phyloP scores from a whole-genome alignment of 2,797 vertebrate species.

The Hippocampus kuda region DNA sequence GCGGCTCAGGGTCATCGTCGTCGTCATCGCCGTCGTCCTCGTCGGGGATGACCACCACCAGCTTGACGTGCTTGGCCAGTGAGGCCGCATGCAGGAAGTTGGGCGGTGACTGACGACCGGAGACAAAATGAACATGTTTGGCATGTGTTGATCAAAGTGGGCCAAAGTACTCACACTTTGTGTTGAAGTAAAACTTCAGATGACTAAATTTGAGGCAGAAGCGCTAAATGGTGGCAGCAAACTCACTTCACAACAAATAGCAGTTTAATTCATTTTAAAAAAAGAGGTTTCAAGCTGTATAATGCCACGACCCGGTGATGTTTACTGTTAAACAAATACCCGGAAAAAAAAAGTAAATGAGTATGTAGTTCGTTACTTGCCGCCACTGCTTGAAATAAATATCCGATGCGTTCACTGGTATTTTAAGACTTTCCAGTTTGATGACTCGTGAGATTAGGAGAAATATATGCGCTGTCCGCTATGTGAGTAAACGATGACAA shows the following conservation, averaged over 20 bases:
- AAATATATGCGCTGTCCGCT: neutral
- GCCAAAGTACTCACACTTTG: neutral
- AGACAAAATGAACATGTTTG: neutral
- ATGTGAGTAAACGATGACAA: neutral
- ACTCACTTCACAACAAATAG: no score
- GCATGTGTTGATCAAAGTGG: no score
- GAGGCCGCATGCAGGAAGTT: slow-evolving; percentile 91
- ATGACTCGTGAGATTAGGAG: neutral
- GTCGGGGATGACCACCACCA: slow-evolving; percentile 87
- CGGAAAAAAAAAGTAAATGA: no score
- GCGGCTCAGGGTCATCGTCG: slow-evolving; percentile 84
- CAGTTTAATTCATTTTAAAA: no score
- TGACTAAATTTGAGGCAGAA: no score
- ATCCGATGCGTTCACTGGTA: neutral
- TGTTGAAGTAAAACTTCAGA: no score
- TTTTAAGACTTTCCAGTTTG: neutral
- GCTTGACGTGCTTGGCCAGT: slow-evolving; percentile 90
- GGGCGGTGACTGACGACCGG: slow-evolving; percentile 73
- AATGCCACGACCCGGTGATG: no score
- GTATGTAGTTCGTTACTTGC: neutral
- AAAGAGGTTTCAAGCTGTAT: no score
- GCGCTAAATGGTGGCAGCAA: no score
- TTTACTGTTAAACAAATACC: neutral
- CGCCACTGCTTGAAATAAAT: neutral
- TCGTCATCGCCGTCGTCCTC: slow-evolving; percentile 75